Base-by-base conservation (phyloP, 2,888 invertebrate genomes). In the Odontomyia ornata region DNA sequence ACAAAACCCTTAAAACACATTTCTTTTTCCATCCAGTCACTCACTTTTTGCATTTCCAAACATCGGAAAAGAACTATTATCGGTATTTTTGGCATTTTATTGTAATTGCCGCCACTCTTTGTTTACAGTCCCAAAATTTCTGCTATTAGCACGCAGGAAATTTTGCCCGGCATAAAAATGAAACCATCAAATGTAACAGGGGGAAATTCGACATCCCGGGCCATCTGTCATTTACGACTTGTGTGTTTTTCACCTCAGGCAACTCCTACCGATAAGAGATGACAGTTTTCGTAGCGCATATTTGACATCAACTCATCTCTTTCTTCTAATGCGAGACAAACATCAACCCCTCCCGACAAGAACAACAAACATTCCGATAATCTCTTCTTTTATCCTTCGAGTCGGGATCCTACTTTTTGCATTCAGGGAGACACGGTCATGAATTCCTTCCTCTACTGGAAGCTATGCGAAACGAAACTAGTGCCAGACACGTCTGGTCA, bases 151-250 rank as follows among this genome's bases (percentile, higher is more conserved):
- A 4, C 15, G 52, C 4, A n/a, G 3, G n/a, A 52, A 4, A 15
- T n/a, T n/a, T n/a, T n/a, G 15, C 52, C n/a, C 52, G 52, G 52
- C 52, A 18, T 52, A 13, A 3, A 52, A 52, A 52, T 15, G n/a
- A 9, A 9, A 9, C 18, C n/a, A 13, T 4, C 52, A 69, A 69
- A 21, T 69, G 46, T 69, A 69, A 69, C 69, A 69, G 46, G 46
- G 69, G 69, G 69, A 69, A 69, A 69, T 69, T 69, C 23, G 25
- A 23, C 1, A 46, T 25, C 47, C 69, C 69, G 46, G 23, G 25
- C 30, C 36, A 62, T 4, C 15, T 23, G 62, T 36, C 36, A 36
- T 25, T 27, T 13, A 11, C 65, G 21, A 47, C 5, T 69, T 47
- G 69, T 25, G 46, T 15, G 21, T 21, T 43, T 43, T 11, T 9